phyloP scores from a whole-genome alignment of 2,888 invertebrate species.

The Stenolophus ochropezus region DNA sequence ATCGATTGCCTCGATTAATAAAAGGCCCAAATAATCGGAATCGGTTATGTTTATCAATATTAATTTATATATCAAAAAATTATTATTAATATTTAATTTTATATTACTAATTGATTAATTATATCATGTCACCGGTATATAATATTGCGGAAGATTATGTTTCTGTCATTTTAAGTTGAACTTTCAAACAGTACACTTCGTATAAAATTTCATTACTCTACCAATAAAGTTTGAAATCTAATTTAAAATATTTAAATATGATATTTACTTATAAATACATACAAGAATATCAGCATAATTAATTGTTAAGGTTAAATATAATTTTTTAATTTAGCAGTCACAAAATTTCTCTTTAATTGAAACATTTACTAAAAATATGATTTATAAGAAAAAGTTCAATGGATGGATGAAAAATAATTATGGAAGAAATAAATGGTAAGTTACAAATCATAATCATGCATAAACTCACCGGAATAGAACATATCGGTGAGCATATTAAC shows the following conservation, averaged over 20 bases:
- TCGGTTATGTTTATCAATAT: no score
- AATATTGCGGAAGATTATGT: background rate
- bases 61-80: no score
- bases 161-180: background rate
- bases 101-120: background rate
- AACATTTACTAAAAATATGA: background rate
- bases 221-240: background rate
- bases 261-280: no score
- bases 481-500: conserved; percentile 91
- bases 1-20: no score
- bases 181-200: background rate
- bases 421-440: background rate
- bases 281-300: no score
- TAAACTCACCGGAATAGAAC: conserved; percentile 89
- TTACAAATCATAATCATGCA: background rate
- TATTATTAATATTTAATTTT: background rate
- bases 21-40: no score
- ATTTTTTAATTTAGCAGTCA: background rate
- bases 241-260: no score
- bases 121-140: background rate
- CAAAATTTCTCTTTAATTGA: background rate
- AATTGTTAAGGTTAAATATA: no score
- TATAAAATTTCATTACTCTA: background rate
- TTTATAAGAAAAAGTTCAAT: background rate
- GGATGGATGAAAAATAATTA: background rate